Evolutionary conservation across 2,113 vertebrate species (phyloP).

Genomic region (Lates calcarifer): DNA sequence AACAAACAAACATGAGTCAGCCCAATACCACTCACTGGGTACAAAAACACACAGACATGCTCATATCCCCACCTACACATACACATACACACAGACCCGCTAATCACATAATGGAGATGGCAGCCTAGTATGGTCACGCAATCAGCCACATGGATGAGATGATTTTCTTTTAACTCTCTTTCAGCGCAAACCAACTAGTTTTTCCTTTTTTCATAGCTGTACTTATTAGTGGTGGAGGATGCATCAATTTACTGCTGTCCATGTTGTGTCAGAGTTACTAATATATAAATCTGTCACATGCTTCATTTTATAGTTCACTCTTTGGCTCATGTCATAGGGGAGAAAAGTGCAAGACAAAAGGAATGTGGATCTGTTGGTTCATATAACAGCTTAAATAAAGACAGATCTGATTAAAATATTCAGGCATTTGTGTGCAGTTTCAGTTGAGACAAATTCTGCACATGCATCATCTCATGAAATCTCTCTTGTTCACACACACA

Average conservation of each 20-base stretch:
- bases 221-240: background rate
- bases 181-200: background rate
- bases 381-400: background rate
- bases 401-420: constrained; percentile 9
- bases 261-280: background rate
- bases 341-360: background rate
- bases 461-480: background rate
- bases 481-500: background rate
- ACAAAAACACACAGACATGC: constrained; percentile 4
- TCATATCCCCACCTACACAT: background rate
- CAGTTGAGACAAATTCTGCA: background rate
- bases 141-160: background rate
- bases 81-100: constrained; percentile 21
- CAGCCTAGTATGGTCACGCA: background rate
- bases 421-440: background rate
- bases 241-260: background rate
- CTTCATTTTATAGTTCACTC: constrained; percentile 2
- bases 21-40: constrained; percentile 7
- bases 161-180: background rate
- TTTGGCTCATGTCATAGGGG: constrained; percentile 5
- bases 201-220: background rate
- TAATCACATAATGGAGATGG: constrained; percentile 8
- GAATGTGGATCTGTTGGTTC: background rate
- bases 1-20: constrained; percentile 63
- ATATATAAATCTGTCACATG: background rate